Conservation (phyloP, 2,113 vertebrate genomes). For the Myotis lucifugus region DNA sequence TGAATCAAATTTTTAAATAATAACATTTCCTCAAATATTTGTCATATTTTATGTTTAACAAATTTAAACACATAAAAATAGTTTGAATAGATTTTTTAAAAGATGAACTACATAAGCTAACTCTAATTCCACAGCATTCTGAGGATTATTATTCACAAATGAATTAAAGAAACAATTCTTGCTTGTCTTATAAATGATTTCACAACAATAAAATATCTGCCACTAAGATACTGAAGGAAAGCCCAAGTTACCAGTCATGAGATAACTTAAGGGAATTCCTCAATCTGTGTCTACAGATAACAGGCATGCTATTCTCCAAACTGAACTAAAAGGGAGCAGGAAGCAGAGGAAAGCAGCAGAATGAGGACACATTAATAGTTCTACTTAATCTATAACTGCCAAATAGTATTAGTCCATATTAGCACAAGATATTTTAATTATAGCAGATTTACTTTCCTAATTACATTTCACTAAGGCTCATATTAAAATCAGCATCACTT, state of each 20-base stretch:
- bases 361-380: not conserved
- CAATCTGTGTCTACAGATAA: not conserved
- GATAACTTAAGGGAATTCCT: not conserved
- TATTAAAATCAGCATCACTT: constrained; percentile 35
- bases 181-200: constrained; percentile 20
- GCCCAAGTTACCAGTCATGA: not conserved
- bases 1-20: constrained; percentile 12
- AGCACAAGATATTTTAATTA: not conserved
- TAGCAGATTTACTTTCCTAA: not conserved
- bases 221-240: not conserved
- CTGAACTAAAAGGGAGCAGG: not conserved
- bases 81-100: not conserved
- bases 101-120: not conserved
- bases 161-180: constrained; percentile 31
- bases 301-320: not conserved
- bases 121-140: not conserved
- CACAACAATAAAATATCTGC: not conserved
- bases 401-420: not conserved
- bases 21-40: constrained; percentile 18
- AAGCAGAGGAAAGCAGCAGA: not conserved
- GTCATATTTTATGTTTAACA: constrained; percentile 18
- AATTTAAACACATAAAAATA: constrained; percentile 40
- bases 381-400: not conserved
- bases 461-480: constrained; percentile 38
- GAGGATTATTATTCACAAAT: not conserved